phyloP scores from a whole-genome alignment of 2,113 vertebrate species.

The Oryzias celebensis region DNA sequence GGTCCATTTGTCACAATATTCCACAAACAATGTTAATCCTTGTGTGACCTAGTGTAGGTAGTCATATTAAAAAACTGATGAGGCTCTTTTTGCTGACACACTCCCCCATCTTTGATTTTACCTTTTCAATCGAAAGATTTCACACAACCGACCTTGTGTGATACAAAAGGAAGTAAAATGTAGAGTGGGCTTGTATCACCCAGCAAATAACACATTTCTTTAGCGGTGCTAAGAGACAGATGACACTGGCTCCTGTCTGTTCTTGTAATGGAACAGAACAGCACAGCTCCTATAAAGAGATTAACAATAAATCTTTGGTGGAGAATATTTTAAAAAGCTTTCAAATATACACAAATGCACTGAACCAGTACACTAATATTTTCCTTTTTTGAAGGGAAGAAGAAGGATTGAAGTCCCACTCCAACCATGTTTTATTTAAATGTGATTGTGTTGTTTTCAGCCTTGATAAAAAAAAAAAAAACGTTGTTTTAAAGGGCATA shows the following conservation, averaged over 20 bases:
- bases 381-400: no score
- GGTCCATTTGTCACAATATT: slow-evolving; percentile 8
- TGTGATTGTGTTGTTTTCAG: no score
- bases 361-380: no score
- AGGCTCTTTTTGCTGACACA: slow-evolving; percentile 24
- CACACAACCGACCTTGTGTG: slow-evolving; percentile 41
- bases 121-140: slow-evolving; percentile 31
- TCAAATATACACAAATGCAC: slow-evolving; percentile 2
- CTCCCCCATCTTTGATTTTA: slow-evolving; percentile 25
- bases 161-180: slow-evolving; percentile 26
- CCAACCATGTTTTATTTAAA: no score
- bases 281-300: slow-evolving; percentile 13
- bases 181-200: slow-evolving; percentile 24
- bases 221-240: slow-evolving; percentile 30
- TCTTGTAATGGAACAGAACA: slow-evolving; percentile 13
- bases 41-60: slow-evolving; percentile 31
- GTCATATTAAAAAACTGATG: slow-evolving; percentile 14
- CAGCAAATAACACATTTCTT: slow-evolving; percentile 14
- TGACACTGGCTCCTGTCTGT: slow-evolving; percentile 14
- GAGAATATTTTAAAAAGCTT: neutral
- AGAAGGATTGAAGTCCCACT: no score
- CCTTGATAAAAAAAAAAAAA: no score
- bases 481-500: no score
- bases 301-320: neutral
- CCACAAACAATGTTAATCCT: slow-evolving; percentile 24